Conservation (phyloP, 2,888 invertebrate genomes). For the Mystacides longicornis region DNA sequence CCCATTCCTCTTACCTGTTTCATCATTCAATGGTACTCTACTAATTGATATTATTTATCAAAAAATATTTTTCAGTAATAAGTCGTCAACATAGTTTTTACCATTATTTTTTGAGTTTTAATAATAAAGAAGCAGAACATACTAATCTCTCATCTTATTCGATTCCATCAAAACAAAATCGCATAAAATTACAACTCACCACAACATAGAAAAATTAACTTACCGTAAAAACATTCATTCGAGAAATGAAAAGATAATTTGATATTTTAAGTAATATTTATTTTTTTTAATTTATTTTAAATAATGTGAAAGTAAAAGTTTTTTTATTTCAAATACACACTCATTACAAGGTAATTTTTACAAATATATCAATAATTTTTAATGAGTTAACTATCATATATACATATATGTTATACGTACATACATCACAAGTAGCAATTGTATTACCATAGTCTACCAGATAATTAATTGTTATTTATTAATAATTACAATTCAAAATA, state of each 20-base stretch:
- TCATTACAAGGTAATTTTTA: conserved; percentile 25
- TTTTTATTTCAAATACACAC: conserved; percentile 25
- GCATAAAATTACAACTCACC: neutral
- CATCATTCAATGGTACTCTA: no score
- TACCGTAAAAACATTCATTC: no score
- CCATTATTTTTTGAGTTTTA: no score
- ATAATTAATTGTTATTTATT: neutral
- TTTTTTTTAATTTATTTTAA: conserved; percentile 25
- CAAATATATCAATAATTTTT: conserved; percentile 23
- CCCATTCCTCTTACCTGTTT: no score
- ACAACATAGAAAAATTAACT: neutral
- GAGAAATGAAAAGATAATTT: conserved; percentile 3
- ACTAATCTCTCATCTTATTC: neutral
- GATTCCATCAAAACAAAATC: neutral
- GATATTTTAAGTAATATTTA: conserved; percentile 25
- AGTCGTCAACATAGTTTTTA: no score
- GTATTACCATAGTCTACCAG: conserved; percentile 22
- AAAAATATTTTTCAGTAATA: no score
- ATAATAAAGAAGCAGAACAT: no score
- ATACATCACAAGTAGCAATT: conserved; percentile 36
- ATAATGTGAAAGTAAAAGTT: conserved; percentile 26
- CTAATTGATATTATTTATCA: no score
- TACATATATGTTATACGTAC: conserved; percentile 39
- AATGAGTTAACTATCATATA: conserved; percentile 25
- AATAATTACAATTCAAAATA: neutral